Percentiles rank a stretch among this genome's conserved stretches.
phyloP scores from a whole-genome alignment of 2,888 invertebrate species.

The Melanostoma mellinum region DNA sequence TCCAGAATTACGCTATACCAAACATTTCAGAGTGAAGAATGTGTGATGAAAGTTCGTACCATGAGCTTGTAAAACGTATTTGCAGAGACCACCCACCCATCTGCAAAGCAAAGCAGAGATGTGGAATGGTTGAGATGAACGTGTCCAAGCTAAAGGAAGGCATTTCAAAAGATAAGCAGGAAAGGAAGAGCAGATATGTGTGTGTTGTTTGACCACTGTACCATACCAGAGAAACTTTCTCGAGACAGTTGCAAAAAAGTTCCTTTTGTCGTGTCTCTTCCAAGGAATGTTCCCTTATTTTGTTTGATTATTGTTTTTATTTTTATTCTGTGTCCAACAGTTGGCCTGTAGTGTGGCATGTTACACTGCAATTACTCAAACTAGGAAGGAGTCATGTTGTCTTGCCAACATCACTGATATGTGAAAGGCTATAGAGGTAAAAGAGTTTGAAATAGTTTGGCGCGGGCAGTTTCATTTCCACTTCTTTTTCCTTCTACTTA shows the following conservation, averaged over 20 bases:
- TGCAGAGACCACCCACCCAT: not conserved
- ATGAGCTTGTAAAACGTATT: slow-evolving; percentile 30
- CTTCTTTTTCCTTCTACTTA: not conserved
- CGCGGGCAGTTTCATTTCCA: slow-evolving; percentile 8
- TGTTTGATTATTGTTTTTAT: not conserved
- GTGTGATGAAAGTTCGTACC: slow-evolving; percentile 6
- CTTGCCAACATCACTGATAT: slow-evolving; percentile 57
- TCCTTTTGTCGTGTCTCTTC: slow-evolving; percentile 53
- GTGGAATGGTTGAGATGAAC: slow-evolving; percentile 31
- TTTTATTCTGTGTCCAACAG: slow-evolving; percentile 54
- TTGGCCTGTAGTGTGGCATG: slow-evolving; percentile 69
- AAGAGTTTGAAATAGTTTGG: slow-evolving; percentile 59
- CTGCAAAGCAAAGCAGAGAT: not conserved
- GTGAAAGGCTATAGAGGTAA: not conserved
- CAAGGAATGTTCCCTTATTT: slow-evolving; percentile 46
- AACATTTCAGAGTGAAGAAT: slow-evolving; percentile 26
- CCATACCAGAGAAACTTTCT: slow-evolving; percentile 42
- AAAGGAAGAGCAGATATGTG: slow-evolving; percentile 5
- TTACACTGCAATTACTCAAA: slow-evolving; percentile 69
- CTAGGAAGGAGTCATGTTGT: slow-evolving; percentile 64
- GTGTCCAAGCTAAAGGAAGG: slow-evolving; percentile 37
- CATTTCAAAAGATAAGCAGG: slow-evolving; percentile 29
- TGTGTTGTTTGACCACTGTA: slow-evolving; percentile 56
- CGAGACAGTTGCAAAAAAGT: slow-evolving; percentile 51
- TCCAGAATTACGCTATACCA: slow-evolving; percentile 32